These are phyloP conservation scores for Zaprionus vittiger DNA, from an alignment of 1,140 invertebrate species.

Conservation along the genomic window DNA sequence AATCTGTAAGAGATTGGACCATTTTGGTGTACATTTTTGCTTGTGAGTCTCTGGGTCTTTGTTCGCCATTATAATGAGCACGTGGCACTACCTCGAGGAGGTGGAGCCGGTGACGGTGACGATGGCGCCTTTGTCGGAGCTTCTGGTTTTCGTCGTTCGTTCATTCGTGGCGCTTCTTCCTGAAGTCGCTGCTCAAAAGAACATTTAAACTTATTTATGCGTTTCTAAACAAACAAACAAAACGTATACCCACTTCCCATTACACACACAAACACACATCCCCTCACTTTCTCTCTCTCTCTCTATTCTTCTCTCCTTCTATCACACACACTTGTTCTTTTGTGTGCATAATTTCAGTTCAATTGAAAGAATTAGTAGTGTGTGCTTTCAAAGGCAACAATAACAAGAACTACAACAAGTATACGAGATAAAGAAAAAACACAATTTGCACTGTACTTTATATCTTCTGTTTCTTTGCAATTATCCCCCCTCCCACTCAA, in stretches of 20 bases:
- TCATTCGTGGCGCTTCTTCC: slow-evolving; percentile 21
- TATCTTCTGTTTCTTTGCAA: not conserved
- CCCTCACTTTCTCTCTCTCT: not conserved
- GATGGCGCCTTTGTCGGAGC: slow-evolving; percentile 40
- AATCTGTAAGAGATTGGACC: not conserved
- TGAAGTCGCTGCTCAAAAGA: slow-evolving; percentile 27
- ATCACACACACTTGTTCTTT: slow-evolving; percentile 26
- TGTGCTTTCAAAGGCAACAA: slow-evolving; percentile 16
- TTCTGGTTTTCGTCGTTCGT: slow-evolving; percentile 46
- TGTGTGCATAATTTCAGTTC: slow-evolving; percentile 59
- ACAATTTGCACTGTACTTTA: not conserved
- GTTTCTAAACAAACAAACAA: slow-evolving; percentile 65
- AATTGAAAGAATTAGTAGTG: slow-evolving; percentile 64
- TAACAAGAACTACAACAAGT: slow-evolving; percentile 23
- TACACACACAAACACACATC: slow-evolving; percentile 7
- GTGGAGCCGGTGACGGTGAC: slow-evolving; percentile 5
- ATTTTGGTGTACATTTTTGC: not conserved
- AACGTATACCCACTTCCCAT: not conserved
- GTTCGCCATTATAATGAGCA: slow-evolving; percentile 4
- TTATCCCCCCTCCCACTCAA: not conserved
- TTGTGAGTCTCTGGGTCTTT: not conserved
- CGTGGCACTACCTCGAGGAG: not conserved
- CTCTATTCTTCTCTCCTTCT: slow-evolving; percentile 32
- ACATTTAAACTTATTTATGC: slow-evolving; percentile 61
- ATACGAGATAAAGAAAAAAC: slow-evolving; percentile 10